These are phyloP conservation scores for Acrossocheilus wenchowensis DNA, from an alignment of 2,797 vertebrate genomes.

Conservation along the genomic window DNA sequence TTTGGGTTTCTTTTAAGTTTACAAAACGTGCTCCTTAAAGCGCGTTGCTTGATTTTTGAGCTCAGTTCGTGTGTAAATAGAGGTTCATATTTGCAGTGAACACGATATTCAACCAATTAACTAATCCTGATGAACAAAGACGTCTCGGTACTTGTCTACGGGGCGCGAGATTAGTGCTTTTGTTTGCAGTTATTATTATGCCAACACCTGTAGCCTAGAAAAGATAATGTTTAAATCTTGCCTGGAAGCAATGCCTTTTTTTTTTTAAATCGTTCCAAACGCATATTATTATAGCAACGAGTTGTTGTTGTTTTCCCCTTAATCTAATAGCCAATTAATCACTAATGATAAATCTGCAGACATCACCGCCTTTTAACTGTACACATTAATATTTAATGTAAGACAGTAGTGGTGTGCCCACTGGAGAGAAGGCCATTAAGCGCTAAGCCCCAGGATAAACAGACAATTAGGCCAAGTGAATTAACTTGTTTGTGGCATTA, in stretches of 20 bases:
- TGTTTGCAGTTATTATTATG: conserved; percentile 58
- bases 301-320: neutral
- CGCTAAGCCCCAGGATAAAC: conserved; percentile 64
- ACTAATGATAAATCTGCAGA: conserved; percentile 27
- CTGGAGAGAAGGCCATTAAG: conserved; percentile 62
- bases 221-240: conserved; percentile 45
- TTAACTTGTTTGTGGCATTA: conserved; percentile 67
- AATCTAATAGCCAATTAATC: conserved; percentile 12
- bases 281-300: neutral
- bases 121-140: conserved; percentile 59
- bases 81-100: conserved; percentile 54
- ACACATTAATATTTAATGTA: conserved; percentile 48
- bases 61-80: conserved; percentile 35
- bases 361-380: conserved; percentile 8
- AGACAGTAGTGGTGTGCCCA: conserved; percentile 45
- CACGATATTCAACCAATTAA: conserved; percentile 51
- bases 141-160: conserved; percentile 53
- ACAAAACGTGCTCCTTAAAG: neutral
- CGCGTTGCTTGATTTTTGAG: conserved; percentile 19
- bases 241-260: conserved; percentile 21
- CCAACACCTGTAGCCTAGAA: conserved; percentile 50
- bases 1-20: neutral
- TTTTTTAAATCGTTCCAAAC: neutral
- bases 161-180: conserved; percentile 58
- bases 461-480: conserved; percentile 67